Base-by-base conservation (phyloP, 2,113 vertebrate genomes). In the Micromys minutus region DNA sequence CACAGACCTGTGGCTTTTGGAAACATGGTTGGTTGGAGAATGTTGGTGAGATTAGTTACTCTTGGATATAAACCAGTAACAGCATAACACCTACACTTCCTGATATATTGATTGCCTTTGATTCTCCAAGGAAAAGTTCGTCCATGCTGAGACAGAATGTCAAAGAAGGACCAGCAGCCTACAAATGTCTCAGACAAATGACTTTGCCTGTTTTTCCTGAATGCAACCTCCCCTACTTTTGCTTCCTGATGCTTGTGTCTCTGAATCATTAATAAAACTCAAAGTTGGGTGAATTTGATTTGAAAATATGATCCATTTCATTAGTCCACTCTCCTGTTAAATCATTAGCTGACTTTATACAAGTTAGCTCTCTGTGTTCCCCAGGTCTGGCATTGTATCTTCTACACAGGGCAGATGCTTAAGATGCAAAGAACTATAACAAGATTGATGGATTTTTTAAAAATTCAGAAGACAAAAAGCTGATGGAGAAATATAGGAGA, bases 231-330 rank as follows among this genome's bases (percentile, higher is more conserved):
- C n/a, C n/a, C n/a, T n/a, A n/a, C n/a, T n/a, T n/a, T n/a, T n/a
- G n/a, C n/a, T n/a, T n/a, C n/a, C n/a, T n/a, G n/a, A n/a, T n/a
- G 57, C 26, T 87, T 69, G 10, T 76, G 39, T 34, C 34, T 42
- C 63, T 69, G 50, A 84, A 47, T 80, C 86, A 63, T 69, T 75
- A 29, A 39, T 63, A 88, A 69, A 85, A 21, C 17, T 85, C 29
- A 11, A 80, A 34, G 34, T 77, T 83, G 22, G 42, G 15, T 69
- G 79, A 61, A 11, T 80, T 89, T 71, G 42, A 75, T 67, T 63
- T 75, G 87, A 47, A 75, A 95, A 90, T 42, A 24, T 29, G 74
- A 57, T 80, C 45, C 29, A 89, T 93, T 93, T 22, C 52, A 4
- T 88, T 95, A 63, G 22, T 45, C 87, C 17, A 87, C 42, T 87